Percentiles rank a stretch among this genome's conserved stretches.
Conservation (phyloP, 2,797 vertebrate species). For the Aulostomus chinensis region DNA sequence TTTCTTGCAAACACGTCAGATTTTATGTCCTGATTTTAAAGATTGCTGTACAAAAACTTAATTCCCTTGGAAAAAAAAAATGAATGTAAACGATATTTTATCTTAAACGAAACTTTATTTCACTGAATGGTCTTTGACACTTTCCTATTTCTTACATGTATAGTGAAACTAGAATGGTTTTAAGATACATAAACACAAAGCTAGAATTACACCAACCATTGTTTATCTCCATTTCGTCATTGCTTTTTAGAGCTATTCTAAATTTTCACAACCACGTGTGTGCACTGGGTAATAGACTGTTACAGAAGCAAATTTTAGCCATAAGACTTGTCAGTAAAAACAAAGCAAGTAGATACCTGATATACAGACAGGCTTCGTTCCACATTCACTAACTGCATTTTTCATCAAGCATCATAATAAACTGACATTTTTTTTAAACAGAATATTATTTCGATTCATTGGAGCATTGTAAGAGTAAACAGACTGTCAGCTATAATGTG, state of each 20-base stretch:
- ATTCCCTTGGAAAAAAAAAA: not conserved
- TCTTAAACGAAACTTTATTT: constrained; percentile 92
- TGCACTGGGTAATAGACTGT: constrained; percentile 97
- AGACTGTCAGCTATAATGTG: constrained; percentile 81
- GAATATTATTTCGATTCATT: constrained; percentile 81
- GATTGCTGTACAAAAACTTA: no score
- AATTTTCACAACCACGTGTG: constrained; percentile 96
- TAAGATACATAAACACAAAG: constrained; percentile 97
- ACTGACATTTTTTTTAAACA: constrained; percentile 70
- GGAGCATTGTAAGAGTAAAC: constrained; percentile 87
- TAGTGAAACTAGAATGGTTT: constrained; percentile 96
- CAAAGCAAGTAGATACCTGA: constrained; percentile 95
- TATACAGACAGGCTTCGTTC: constrained; percentile 97
- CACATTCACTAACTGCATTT: constrained; percentile 96
- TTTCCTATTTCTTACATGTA: constrained; percentile 94
- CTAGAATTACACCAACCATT: constrained; percentile 94
- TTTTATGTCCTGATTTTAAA: no score
- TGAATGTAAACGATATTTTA: constrained; percentile 35
- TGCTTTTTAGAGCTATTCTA: constrained; percentile 90
- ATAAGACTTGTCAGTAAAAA: constrained; percentile 98
- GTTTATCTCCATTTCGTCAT: constrained; percentile 85
- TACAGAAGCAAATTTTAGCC: constrained; percentile 97
- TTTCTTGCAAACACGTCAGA: no score
- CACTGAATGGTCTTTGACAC: constrained; percentile 94
- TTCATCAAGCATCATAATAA: constrained; percentile 90